Evolutionary conservation across 2,113 vertebrate species (phyloP).

Genomic region (Syngnathoides biaculeatus): DNA sequence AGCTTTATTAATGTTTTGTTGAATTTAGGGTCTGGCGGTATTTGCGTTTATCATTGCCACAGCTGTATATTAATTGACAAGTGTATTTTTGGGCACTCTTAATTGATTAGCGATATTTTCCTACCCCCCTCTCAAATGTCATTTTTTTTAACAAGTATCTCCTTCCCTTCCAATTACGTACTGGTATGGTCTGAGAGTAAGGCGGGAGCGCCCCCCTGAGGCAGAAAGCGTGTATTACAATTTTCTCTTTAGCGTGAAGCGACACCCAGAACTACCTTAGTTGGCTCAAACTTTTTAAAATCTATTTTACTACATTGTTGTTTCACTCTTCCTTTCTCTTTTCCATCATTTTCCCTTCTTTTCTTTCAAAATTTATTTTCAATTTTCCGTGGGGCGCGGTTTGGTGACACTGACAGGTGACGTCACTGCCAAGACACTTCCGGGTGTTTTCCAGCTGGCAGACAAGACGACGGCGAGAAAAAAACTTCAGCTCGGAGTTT

Average conservation of each 20-base stretch:
- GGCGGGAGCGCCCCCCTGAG: constrained; percentile 33
- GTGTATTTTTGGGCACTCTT: too few species aligned
- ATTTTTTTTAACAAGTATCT: constrained; percentile 27
- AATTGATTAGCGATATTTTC: too few species aligned
- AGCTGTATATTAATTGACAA: too few species aligned
- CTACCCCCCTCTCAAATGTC: too few species aligned
- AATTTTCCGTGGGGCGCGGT: constrained; percentile 14
- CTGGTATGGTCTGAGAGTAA: neutral
- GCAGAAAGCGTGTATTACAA: neutral
- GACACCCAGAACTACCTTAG: too few species aligned
- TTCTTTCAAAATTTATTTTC: too few species aligned
- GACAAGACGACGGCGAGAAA: neutral
- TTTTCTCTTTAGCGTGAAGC: neutral
- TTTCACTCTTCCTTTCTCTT: too few species aligned
- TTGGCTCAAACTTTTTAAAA: neutral
- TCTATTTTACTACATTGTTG: too few species aligned
- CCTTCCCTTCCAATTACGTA: neutral
- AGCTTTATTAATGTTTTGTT: too few species aligned
- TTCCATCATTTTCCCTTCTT: too few species aligned
- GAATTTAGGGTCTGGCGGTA: too few species aligned
- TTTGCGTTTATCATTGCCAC: too few species aligned
- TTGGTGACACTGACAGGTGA: constrained; percentile 17
- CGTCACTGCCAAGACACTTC: constrained; percentile 54
- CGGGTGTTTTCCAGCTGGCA: constrained; percentile 37
- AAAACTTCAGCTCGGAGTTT: neutral